Percentiles rank a stretch among this genome's conserved stretches.
Conservation (phyloP, 2,113 vertebrate species). For the Scatophagus argus region DNA sequence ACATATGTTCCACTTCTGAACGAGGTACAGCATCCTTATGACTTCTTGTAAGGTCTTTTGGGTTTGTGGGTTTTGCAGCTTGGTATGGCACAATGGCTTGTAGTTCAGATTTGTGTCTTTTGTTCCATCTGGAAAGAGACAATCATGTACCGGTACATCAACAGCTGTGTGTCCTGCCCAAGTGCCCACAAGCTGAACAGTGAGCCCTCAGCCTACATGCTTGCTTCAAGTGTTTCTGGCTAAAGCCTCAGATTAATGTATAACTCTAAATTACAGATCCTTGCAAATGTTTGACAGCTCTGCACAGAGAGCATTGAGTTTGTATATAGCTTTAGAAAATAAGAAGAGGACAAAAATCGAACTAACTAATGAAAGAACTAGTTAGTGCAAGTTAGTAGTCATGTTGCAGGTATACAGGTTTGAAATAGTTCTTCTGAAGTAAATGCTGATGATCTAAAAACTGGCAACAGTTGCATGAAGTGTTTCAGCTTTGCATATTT, state of each 20-base stretch:
- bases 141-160: background rate
- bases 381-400: conserved; percentile 43
- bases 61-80: conserved; percentile 1
- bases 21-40: conserved; percentile 28
- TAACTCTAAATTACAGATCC: conserved; percentile 18
- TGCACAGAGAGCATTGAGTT: background rate
- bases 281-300: conserved; percentile 6
- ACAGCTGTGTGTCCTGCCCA: conserved; percentile 9
- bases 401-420: conserved; percentile 9
- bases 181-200: conserved; percentile 11
- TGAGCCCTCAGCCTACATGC: conserved; percentile 1
- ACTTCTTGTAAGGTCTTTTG: conserved; percentile 30
- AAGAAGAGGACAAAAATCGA: background rate
- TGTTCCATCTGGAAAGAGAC: conserved; percentile 13
- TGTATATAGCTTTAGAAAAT: background rate
- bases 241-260: conserved; percentile 27
- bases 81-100: background rate
- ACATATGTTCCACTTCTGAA: conserved; percentile 17
- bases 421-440: conserved; percentile 12
- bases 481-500: conserved; percentile 25
- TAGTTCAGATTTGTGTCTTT: conserved; percentile 19
- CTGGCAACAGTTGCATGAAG: background rate
- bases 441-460: background rate
- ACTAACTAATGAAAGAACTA: conserved; percentile 21
- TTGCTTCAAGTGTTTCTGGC: conserved; percentile 41